Conservation (phyloP, 2,888 invertebrate genomes). For the Conchocele bisecta region DNA sequence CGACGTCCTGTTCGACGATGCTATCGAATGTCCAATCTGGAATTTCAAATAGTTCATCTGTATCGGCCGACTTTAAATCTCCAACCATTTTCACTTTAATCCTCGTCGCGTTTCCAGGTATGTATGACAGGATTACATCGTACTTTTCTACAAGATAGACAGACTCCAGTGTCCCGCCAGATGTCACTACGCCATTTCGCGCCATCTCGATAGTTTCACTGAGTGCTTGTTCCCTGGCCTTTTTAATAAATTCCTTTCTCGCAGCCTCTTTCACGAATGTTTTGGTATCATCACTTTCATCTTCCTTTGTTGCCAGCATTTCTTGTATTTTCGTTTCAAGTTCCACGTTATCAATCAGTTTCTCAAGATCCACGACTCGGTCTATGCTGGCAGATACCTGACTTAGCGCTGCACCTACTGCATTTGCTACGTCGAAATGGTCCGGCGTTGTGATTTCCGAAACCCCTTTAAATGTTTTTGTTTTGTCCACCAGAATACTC, state of each 20-base stretch:
- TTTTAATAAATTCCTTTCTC: slow-evolving; percentile 53
- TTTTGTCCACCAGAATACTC: slow-evolving; percentile 67
- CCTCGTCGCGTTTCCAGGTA: slow-evolving; percentile 74
- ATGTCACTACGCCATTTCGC: slow-evolving; percentile 21
- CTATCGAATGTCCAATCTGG: not conserved
- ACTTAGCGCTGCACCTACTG: slow-evolving; percentile 80
- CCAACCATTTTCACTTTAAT: slow-evolving; percentile 77
- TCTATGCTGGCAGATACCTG: slow-evolving; percentile 75
- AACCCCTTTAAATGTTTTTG: slow-evolving; percentile 56
- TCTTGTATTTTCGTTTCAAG: slow-evolving; percentile 23
- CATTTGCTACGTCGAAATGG: slow-evolving; percentile 78
- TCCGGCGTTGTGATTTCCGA: slow-evolving; percentile 61
- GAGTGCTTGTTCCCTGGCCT: slow-evolving; percentile 59
- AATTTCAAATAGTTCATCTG: slow-evolving; percentile 1
- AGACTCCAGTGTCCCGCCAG: slow-evolving; percentile 58
- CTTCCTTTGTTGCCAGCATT: not conserved
- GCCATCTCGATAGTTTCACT: slow-evolving; percentile 38
- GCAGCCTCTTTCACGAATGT: slow-evolving; percentile 25
- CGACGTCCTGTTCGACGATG: not conserved
- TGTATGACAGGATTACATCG: slow-evolving; percentile 73
- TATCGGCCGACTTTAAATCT: slow-evolving; percentile 53
- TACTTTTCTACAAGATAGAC: slow-evolving; percentile 64
- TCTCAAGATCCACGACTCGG: slow-evolving; percentile 63
- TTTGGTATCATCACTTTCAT: slow-evolving; percentile 1
- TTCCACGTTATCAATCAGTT: slow-evolving; percentile 46